Percentiles rank a stretch among this genome's conserved stretches.
Conservation (phyloP, 2,113 vertebrate species). For the Pituophis catenifer region DNA sequence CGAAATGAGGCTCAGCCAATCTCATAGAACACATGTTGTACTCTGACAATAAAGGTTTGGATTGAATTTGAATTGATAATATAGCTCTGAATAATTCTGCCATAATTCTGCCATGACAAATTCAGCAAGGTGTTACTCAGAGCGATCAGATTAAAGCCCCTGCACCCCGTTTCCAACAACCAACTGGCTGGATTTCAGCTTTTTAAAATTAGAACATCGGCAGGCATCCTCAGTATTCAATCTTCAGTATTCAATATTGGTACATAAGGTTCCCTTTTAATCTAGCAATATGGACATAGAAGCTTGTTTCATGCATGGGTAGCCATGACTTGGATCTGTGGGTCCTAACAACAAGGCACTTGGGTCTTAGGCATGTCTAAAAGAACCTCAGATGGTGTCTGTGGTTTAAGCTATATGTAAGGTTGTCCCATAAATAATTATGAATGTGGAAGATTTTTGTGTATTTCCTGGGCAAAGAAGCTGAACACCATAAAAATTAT, state of each 20-base stretch:
- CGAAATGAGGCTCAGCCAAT: too few species aligned
- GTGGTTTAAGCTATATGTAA: slow-evolving; percentile 23
- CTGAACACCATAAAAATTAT: slow-evolving; percentile 51
- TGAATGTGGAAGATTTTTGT: slow-evolving; percentile 4
- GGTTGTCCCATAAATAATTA: slow-evolving; percentile 17
- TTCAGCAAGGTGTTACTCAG: neutral
- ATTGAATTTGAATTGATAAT: too few species aligned
- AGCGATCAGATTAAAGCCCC: neutral
- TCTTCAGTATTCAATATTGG: neutral
- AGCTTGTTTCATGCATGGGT: neutral
- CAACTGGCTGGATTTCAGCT: neutral
- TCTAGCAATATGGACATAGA: too few species aligned
- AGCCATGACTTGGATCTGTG: too few species aligned
- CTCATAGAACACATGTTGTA: too few species aligned
- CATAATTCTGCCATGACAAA: neutral
- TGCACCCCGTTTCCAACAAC: neutral
- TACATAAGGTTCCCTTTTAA: neutral
- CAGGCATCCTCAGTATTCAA: neutral
- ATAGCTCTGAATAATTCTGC: neutral
- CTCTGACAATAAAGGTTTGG: too few species aligned
- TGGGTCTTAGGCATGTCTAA: neutral
- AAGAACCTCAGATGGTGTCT: slow-evolving; percentile 5
- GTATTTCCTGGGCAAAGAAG: slow-evolving; percentile 51
- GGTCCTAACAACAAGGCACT: neutral
- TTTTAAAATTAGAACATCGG: neutral